phyloP scores from a whole-genome alignment of 1,140 invertebrate species.

The Onthophagus taurus region DNA sequence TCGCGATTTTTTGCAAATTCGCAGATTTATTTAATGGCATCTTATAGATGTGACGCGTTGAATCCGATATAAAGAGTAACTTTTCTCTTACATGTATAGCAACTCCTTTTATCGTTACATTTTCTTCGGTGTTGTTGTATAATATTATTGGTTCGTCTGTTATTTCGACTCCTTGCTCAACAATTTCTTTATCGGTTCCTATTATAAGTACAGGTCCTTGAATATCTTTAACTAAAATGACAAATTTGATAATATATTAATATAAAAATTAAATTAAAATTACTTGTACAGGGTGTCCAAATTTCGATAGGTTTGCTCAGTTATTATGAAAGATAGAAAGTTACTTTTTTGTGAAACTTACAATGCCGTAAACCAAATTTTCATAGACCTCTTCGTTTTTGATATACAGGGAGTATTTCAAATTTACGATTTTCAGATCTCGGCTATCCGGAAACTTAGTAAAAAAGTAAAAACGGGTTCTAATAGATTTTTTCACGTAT shows the following conservation, averaged over 20 bases:
- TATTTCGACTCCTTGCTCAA: constrained; percentile 59
- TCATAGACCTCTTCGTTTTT: too few species aligned
- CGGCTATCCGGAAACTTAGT: too few species aligned
- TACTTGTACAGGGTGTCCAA: too few species aligned
- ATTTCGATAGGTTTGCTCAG: too few species aligned
- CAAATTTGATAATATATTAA: constrained; percentile 9
- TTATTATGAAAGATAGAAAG: too few species aligned
- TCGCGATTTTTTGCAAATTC: constrained; percentile 35
- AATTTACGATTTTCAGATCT: too few species aligned
- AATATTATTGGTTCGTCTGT: constrained; percentile 51
- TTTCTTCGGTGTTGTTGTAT: constrained; percentile 26
- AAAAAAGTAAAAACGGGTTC: too few species aligned
- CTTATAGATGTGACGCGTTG: constrained; percentile 49
- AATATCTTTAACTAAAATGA: constrained; percentile 41
- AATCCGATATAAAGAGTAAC: constrained; percentile 66
- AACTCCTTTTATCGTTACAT: constrained; percentile 43
- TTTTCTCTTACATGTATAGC: constrained; percentile 61
- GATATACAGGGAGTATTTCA: too few species aligned
- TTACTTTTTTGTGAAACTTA: too few species aligned
- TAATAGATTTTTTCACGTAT: too few species aligned
- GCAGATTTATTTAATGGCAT: constrained; percentile 37
- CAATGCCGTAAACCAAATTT: too few species aligned
- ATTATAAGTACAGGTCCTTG: constrained; percentile 62
- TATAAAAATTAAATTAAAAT: constrained; percentile 1
- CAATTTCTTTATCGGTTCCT: constrained; percentile 55